Evolutionary conservation across 2,888 invertebrate species (phyloP).

Genomic region (Tillus elongatus): DNA sequence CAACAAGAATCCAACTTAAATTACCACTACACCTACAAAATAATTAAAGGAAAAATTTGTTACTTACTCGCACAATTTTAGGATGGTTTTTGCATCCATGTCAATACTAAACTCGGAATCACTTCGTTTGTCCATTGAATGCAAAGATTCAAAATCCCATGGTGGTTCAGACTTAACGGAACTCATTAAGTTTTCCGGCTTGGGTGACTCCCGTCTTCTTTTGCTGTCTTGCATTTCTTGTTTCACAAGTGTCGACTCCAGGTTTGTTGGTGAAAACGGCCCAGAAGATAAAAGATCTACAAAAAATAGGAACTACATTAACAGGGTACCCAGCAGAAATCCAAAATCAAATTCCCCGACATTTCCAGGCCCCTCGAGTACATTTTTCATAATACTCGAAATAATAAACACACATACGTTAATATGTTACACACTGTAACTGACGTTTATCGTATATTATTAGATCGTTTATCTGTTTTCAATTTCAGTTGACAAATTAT

Average conservation of each 20-base stretch:
- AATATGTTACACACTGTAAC: no score
- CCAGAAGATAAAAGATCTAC: constrained; percentile 43
- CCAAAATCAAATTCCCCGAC: no score
- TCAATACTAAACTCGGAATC: constrained; percentile 62
- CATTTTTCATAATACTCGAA: no score
- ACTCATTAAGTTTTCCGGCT: constrained; percentile 33
- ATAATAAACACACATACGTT: no score
- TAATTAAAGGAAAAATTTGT: constrained; percentile 6
- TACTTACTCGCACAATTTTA: constrained; percentile 62
- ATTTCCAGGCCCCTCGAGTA: no score
- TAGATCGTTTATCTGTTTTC: no score
- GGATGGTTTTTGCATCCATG: constrained; percentile 67
- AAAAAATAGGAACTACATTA: no score
- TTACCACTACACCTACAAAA: not conserved
- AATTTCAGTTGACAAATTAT: no score
- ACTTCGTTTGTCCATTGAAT: constrained; percentile 48
- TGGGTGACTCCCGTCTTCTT: constrained; percentile 37
- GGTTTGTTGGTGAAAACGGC: constrained; percentile 48
- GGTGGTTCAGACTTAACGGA: constrained; percentile 48
- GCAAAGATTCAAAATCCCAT: constrained; percentile 38
- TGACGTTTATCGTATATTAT: no score
- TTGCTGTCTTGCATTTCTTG: constrained; percentile 33
- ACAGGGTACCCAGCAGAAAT: no score
- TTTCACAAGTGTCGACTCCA: constrained; percentile 25
- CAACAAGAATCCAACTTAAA: not conserved